phyloP scores from a whole-genome alignment of 1,140 invertebrate genomes.

The Drosophila virilis region DNA sequence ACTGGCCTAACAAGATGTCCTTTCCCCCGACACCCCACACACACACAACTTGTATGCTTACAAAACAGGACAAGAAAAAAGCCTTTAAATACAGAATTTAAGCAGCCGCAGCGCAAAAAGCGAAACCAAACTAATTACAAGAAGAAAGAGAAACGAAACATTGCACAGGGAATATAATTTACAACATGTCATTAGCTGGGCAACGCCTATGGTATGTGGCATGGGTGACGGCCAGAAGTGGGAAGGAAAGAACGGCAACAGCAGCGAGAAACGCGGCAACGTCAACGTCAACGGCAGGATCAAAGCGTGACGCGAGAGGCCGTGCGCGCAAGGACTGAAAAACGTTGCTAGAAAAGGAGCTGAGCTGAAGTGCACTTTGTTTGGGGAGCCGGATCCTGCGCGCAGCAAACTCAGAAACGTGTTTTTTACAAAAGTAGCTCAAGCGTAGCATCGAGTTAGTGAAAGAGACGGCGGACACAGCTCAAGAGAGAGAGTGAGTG shows the following conservation, averaged over 20 bases:
- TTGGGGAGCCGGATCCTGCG: conserved; percentile 54
- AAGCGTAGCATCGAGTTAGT: conserved; percentile 42
- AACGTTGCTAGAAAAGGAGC: conserved; percentile 31
- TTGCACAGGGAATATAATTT: conserved; percentile 65
- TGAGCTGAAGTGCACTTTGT: conserved; percentile 48
- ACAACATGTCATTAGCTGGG: conserved; percentile 79
- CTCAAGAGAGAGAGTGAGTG: neutral
- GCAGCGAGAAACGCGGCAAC: conserved; percentile 1
- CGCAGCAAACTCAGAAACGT: conserved; percentile 57
- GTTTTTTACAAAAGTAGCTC: conserved; percentile 66
- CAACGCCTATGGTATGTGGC: conserved; percentile 62
- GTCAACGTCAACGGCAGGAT: conserved; percentile 66
- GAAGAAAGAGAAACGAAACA: conserved; percentile 38
- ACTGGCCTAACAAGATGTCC: conserved; percentile 13
- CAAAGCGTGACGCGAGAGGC: conserved; percentile 70
- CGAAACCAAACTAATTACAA: conserved; percentile 63
- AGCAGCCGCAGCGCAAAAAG: conserved; percentile 30
- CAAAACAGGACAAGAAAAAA: conserved; percentile 29
- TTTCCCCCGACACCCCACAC: neutral
- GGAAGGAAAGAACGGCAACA: conserved; percentile 28
- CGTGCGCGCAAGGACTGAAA: conserved; percentile 44
- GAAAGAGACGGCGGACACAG: neutral
- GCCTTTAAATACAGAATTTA: conserved; percentile 26
- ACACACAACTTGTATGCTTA: neutral
- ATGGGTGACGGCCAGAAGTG: conserved; percentile 23